Evolutionary conservation across 1,140 invertebrate genomes (phyloP), one percentile per base, ranked within the genome.

Genomic region (Bombus waltoni): DNA sequence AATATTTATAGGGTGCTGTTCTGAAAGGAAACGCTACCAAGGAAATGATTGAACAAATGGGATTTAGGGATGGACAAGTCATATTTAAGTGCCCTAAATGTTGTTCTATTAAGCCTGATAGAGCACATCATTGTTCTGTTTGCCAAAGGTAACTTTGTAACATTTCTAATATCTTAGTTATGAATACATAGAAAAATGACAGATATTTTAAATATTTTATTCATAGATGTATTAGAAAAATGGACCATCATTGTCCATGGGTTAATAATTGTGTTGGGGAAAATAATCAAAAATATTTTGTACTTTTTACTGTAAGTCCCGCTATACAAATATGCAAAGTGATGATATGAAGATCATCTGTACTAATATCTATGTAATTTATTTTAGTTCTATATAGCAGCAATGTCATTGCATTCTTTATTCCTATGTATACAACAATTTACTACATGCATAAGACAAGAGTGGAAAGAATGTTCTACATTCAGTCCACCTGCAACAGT

Each of bases 161-260:
- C 8, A 35, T 75, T 11, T 35, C 32, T 28, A 76, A 38, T n/a
- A 47, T 42, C 71, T 28, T 9, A 22, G 8, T 22, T 44, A 32
- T 15, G 18, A 25, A 32, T 42, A 32, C 15, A 5, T 44, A 25
- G 8, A 65, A 28, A 35, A 66, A 81, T 42, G 15, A 73, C 5
- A 28, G 74, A 18, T 47, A 65, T 81, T n/a, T 70, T 38, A 32
- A 71, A 76, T 57, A 42, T 32, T 82, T 59, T 72, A 53, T 76
- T 83, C 89, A 1, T 68, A 96, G 97, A 90, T 99, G 99, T 94
- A 99, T 99, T 88, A 96, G 98, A 83, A 99, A 99, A 96, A 99
- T 99, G 99, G 99, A 99, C 95, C 99, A 99, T 95, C 99, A 99
- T 94, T 99, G 99, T 95, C 99, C 98, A 1, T 99, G 98, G 98